These are phyloP conservation scores for Ailurus styani DNA, from an alignment of 2,113 vertebrate species.

Conservation along the genomic window DNA sequence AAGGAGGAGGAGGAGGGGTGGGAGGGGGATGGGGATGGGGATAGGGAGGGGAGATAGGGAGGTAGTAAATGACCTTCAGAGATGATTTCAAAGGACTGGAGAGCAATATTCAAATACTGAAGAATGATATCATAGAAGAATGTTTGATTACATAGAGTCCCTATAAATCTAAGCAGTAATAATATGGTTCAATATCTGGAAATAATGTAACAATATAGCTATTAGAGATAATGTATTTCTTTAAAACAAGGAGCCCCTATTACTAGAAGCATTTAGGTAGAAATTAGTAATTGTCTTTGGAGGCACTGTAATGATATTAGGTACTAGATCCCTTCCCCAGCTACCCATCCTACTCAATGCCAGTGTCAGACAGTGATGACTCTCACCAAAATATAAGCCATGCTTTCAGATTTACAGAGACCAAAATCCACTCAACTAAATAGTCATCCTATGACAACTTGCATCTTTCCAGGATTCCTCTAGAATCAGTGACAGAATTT, in stretches of 20 bases:
- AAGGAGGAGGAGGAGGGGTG: too few species aligned
- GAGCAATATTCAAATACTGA: neutral
- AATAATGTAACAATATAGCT: neutral
- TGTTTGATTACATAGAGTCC: neutral
- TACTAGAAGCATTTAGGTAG: neutral
- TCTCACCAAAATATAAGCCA: neutral
- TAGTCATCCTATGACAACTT: neutral
- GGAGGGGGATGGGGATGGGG: too few species aligned
- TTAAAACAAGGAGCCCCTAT: neutral
- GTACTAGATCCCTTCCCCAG: neutral
- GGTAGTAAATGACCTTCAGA: neutral
- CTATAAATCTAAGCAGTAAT: neutral
- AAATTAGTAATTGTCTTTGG: neutral
- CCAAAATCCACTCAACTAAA: neutral
- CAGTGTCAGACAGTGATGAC: neutral
- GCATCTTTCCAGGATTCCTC: neutral
- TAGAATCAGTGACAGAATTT: neutral
- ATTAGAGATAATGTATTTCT: neutral
- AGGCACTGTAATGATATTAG: neutral
- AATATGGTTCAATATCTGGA: neutral
- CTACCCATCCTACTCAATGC: neutral
- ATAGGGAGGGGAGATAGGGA: neutral
- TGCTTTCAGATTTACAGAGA: neutral
- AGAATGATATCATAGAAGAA: neutral
- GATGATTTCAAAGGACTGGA: neutral